phyloP scores from a whole-genome alignment of 1,140 invertebrate species.

The Paracyclopina nana region DNA sequence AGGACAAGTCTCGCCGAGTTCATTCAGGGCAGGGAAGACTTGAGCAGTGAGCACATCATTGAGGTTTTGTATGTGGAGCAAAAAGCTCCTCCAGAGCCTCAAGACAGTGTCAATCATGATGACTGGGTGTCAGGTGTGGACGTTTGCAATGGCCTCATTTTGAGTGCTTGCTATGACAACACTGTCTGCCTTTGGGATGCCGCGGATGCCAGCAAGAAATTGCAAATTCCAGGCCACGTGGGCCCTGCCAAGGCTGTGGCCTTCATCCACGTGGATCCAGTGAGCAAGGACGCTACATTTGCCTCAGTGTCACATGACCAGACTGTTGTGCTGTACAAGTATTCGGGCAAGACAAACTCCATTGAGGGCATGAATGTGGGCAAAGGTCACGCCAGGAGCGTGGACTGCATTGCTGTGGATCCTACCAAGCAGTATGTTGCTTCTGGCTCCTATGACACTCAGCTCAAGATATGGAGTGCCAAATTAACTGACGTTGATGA shows the following conservation, averaged over 20 bases:
- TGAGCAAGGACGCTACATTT: neutral
- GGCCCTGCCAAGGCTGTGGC: conserved; percentile 63
- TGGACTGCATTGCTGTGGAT: conserved; percentile 61
- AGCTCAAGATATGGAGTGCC: conserved; percentile 34
- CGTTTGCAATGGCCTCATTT: conserved; percentile 39
- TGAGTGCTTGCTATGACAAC: conserved; percentile 88
- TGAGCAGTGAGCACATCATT: conserved; percentile 52
- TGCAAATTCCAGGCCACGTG: conserved; percentile 41
- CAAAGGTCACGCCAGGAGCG: conserved; percentile 64
- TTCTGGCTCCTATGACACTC: conserved; percentile 74
- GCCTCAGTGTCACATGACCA: conserved; percentile 58
- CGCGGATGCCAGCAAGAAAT: neutral
- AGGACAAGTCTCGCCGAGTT: neutral
- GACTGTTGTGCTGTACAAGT: conserved; percentile 71
- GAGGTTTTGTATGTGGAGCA: conserved; percentile 75
- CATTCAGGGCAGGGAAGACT: conserved; percentile 22
- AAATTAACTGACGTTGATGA: neutral
- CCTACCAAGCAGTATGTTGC: conserved; percentile 43
- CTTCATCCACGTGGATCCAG: neutral
- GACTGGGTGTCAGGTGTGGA: conserved; percentile 67
- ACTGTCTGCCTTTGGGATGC: conserved; percentile 66
- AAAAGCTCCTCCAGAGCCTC: conserved; percentile 63
- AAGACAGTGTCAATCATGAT: conserved; percentile 75
- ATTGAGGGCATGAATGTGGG: conserved; percentile 58
- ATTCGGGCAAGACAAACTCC: conserved; percentile 50